Percentiles rank a stretch among this genome's conserved stretches.
Evolutionary conservation across 1,140 invertebrate species (phyloP).

Genomic region (Saccostrea glomerata): DNA sequence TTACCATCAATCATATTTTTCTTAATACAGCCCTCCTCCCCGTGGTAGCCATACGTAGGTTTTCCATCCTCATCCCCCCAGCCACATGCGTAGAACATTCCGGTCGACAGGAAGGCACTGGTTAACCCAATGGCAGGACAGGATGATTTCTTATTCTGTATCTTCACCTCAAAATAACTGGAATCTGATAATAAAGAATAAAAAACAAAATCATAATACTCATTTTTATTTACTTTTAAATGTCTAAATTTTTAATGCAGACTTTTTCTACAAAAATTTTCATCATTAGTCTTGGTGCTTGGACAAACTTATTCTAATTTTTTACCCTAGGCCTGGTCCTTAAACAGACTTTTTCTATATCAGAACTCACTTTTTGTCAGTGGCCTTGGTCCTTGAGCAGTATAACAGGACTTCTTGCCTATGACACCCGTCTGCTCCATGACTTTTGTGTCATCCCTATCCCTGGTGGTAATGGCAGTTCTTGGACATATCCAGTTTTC

Average conservation of each 20-base stretch:
- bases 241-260: too few relatives aligned
- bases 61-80: constrained; percentile 28
- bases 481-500: constrained; percentile 20
- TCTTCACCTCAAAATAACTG: constrained; percentile 40
- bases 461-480: not conserved
- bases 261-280: not conserved
- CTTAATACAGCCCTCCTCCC: constrained; percentile 19
- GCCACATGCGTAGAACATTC: constrained; percentile 23
- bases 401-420: not conserved
- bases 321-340: not conserved
- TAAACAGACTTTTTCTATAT: not conserved
- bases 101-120: not conserved
- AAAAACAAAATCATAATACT: not conserved
- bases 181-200: not conserved
- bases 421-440: not conserved
- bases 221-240: too few relatives aligned
- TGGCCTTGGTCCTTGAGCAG: constrained; percentile 14
- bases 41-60: constrained; percentile 33
- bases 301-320: not conserved
- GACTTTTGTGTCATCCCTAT: constrained; percentile 10
- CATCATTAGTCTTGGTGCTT: not conserved
- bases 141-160: not conserved
- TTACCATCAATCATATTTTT: constrained; percentile 35
- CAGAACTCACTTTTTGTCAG: constrained; percentile 22
- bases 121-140: constrained; percentile 6